Percentiles rank a stretch among this genome's conserved stretches.
Conservation (phyloP, 2,797 vertebrate species). For the Bradypus variegatus region DNA sequence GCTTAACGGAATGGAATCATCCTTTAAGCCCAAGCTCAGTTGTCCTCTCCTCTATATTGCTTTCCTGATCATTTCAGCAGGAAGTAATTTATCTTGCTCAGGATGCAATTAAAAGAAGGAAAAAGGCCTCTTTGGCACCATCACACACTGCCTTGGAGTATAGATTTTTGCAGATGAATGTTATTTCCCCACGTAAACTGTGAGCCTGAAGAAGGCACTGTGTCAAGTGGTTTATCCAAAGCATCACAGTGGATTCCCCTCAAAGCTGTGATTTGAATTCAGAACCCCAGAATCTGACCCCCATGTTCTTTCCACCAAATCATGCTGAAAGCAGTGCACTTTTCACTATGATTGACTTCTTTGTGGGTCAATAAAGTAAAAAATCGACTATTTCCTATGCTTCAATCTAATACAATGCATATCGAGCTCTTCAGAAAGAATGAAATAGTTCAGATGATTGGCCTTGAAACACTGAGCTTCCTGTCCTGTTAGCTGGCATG, state of each 20-base stretch:
- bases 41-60: conserved; percentile 19
- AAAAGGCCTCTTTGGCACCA: not conserved
- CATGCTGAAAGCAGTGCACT: not conserved
- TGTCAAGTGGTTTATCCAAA: not conserved
- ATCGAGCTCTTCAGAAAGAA: not conserved
- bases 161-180: conserved; percentile 28
- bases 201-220: not conserved
- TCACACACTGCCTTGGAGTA: not conserved
- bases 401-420: not conserved
- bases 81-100: conserved; percentile 43
- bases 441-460: not conserved
- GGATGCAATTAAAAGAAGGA: not conserved
- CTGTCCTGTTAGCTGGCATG: not conserved
- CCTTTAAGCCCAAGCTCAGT: conserved; percentile 37
- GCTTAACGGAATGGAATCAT: conserved; percentile 41
- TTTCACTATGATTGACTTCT: not conserved
- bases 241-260: not conserved
- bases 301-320: not conserved
- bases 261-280: not conserved
- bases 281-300: not conserved
- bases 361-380: not conserved
- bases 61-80: conserved; percentile 21
- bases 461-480: not conserved
- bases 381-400: not conserved
- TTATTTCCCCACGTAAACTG: conserved; percentile 29